These are phyloP conservation scores for Pyrrhia umbra DNA, from an alignment of 2,888 invertebrate genomes.

Conservation along the genomic window DNA sequence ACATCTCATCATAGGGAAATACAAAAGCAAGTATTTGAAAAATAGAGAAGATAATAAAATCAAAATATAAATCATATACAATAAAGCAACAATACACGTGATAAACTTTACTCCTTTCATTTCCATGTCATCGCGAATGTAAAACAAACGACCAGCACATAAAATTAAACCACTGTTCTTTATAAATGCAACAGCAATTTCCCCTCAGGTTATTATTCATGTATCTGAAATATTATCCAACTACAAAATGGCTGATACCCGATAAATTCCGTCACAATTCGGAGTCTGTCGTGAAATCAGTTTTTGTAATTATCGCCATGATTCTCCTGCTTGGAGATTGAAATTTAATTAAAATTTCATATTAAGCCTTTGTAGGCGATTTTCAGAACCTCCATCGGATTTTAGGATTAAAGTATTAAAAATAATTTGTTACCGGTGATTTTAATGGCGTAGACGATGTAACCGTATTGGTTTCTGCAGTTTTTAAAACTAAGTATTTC, in stretches of 20 bases:
- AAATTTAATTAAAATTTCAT: constrained; percentile 48
- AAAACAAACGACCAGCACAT: constrained; percentile 32
- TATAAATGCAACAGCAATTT: constrained; percentile 56
- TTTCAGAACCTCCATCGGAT: constrained; percentile 9
- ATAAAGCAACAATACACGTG: constrained; percentile 9
- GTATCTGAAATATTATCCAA: constrained; percentile 47
- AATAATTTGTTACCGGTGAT: constrained; percentile 3
- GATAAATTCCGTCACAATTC: constrained; percentile 30
- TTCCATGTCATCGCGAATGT: constrained; percentile 41
- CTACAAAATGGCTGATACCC: constrained; percentile 32
- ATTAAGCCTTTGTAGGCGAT: constrained; percentile 18
- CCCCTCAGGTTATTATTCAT: constrained; percentile 47
- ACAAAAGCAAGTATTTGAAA: neutral
- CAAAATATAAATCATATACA: constrained; percentile 14
- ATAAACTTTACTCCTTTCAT: constrained; percentile 28
- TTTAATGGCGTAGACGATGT: neutral
- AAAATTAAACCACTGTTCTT: constrained; percentile 39
- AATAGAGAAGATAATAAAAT: no score
- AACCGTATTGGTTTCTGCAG: neutral
- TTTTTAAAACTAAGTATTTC: neutral
- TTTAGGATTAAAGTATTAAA: constrained; percentile 4
- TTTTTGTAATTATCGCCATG: constrained; percentile 46
- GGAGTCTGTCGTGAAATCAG: constrained; percentile 20
- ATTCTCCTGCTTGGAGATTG: constrained; percentile 33
- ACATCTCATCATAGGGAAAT: neutral